A percentile compares a stretch with the other conserved stretches of the same genome.
phyloP scores from a whole-genome alignment of 2,888 invertebrate genomes.

The Hermaeophaga mercurialis region DNA sequence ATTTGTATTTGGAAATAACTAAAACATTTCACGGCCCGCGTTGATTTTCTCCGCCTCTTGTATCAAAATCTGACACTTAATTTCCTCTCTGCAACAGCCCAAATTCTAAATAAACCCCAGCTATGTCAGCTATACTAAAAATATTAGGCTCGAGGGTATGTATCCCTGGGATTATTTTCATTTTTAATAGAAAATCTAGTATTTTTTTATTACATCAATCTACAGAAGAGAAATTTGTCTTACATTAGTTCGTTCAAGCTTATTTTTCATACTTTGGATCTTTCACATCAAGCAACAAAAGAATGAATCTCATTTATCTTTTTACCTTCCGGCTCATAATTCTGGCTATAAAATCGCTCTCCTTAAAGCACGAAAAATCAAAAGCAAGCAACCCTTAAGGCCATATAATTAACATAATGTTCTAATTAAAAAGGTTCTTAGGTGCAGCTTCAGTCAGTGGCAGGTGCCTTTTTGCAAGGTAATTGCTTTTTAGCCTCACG shows the following conservation, averaged over 20 bases:
- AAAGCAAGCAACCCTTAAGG: conserved; percentile 48
- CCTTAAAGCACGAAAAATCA: conserved; percentile 47
- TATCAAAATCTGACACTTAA: conserved; percentile 51
- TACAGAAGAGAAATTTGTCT: too few species aligned
- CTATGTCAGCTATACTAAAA: too few species aligned
- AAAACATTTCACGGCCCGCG: conserved; percentile 40
- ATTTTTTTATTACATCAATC: too few species aligned
- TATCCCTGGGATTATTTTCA: too few species aligned
- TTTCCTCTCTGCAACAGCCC: conserved; percentile 47
- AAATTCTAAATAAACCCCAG: conserved; percentile 49
- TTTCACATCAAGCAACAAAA: not conserved
- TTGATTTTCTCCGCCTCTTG: conserved; percentile 46
- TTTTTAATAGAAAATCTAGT: too few species aligned
- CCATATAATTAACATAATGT: conserved; percentile 51
- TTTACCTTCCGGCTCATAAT: conserved; percentile 6
- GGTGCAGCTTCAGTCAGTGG: conserved; percentile 47
- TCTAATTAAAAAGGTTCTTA: conserved; percentile 50
- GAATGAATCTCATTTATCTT: not conserved
- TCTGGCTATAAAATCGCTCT: conserved; percentile 19
- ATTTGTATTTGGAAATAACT: conserved; percentile 44
- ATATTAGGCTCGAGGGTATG: too few species aligned
- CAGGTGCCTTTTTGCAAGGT: conserved; percentile 47
- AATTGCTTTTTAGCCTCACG: conserved; percentile 43
- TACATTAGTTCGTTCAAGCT: not conserved
- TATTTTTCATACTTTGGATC: not conserved